A percentile compares a stretch with the other conserved stretches of the same genome.
Conservation (phyloP, 92 coral and sea anemone genomes). For the Anthopleura xanthogrammica region DNA sequence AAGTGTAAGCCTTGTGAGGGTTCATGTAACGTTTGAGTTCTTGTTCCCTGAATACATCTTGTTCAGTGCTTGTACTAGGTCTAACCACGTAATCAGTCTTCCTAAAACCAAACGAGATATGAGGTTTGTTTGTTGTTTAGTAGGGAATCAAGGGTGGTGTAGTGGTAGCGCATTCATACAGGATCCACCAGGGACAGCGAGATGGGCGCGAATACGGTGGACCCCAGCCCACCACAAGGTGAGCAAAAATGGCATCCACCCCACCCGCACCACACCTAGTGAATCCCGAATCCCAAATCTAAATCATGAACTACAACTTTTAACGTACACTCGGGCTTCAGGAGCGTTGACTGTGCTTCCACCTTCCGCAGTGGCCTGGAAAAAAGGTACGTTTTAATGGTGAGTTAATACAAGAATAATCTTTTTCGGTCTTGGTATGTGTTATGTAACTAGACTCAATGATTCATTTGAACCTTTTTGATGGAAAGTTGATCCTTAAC, state of each 20-base stretch:
- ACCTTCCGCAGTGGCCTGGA: slow-evolving; percentile 40
- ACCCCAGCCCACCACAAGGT: too few relatives aligned
- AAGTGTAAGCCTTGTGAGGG: slow-evolving; percentile 94
- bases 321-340: slow-evolving; percentile 59
- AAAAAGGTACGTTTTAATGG: background rate
- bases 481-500: slow-evolving; percentile 77
- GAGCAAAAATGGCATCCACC: too few relatives aligned
- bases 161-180: too few relatives aligned
- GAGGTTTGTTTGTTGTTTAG: too few relatives aligned
- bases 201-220: too few relatives aligned
- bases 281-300: too few relatives aligned
- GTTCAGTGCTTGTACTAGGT: slow-evolving; percentile 87
- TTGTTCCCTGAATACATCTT: slow-evolving; percentile 76
- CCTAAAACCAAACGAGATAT: slow-evolving; percentile 8
- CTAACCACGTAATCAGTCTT: slow-evolving; percentile 87
- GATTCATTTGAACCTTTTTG: slow-evolving; percentile 44
- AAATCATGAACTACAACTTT: background rate
- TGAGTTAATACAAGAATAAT: background rate
- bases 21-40: slow-evolving; percentile 84
- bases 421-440: background rate
- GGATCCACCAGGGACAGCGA: too few relatives aligned
- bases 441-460: background rate
- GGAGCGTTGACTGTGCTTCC: slow-evolving; percentile 55
- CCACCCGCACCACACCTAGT: too few relatives aligned
- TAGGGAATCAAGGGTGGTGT: too few relatives aligned